phyloP scores from a whole-genome alignment of 1,140 invertebrate genomes.

The Solenopsis fugax region DNA sequence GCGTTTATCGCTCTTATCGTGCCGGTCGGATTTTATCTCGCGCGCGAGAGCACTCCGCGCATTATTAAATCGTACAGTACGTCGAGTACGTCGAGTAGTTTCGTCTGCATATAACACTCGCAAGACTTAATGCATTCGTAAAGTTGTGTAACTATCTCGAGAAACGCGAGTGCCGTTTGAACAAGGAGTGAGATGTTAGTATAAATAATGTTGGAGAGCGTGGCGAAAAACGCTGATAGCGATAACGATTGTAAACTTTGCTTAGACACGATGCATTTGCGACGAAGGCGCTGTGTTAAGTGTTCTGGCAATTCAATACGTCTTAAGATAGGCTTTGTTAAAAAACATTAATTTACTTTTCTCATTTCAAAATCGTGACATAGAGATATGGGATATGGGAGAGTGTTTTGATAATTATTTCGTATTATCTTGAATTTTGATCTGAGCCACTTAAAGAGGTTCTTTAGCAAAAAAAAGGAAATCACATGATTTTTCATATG shows the following conservation, averaged over 20 bases:
- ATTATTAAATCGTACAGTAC: constrained; percentile 63
- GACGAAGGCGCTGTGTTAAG: neutral
- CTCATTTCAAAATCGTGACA: neutral
- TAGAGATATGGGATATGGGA: neutral
- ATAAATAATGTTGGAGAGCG: constrained; percentile 28
- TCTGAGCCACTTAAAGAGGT: neutral
- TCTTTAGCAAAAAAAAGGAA: neutral
- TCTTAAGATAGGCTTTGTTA: neutral
- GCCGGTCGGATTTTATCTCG: constrained; percentile 66
- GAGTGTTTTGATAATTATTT: neutral
- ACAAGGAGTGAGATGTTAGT: constrained; percentile 33
- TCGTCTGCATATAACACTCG: constrained; percentile 32
- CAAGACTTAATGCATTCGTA: constrained; percentile 43
- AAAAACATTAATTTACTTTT: neutral
- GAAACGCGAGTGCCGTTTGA: constrained; percentile 30
- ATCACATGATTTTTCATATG: too few relatives aligned
- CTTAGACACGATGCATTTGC: constrained; percentile 6
- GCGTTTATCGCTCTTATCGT: constrained; percentile 68
- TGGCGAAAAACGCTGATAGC: constrained; percentile 31
- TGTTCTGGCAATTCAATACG: neutral
- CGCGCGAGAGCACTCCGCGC: constrained; percentile 29
- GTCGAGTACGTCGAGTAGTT: constrained; percentile 36
- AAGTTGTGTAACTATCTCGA: constrained; percentile 37
- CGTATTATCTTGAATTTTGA: neutral
- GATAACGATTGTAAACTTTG: constrained; percentile 30